Evolutionary conservation across 1,140 invertebrate genomes (phyloP).

Genomic region (Tetragnatha versicolor): DNA sequence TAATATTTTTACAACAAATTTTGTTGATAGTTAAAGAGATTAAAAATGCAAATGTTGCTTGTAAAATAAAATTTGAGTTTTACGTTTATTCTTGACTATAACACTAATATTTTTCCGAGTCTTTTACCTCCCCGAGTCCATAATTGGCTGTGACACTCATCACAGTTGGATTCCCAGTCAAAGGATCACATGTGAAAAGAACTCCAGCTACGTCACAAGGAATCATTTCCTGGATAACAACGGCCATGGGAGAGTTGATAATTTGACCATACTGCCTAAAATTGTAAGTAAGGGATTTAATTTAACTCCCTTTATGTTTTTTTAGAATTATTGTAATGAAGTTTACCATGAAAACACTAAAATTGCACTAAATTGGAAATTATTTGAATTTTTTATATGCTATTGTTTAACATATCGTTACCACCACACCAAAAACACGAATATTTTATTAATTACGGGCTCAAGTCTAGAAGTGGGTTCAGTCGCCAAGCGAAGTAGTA

Average conservation of each 20-base stretch:
- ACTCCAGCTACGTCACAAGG: constrained; percentile 76
- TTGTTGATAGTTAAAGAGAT: too few relatives aligned
- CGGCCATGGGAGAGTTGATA: constrained; percentile 74
- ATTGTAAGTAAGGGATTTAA: neutral
- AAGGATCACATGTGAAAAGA: constrained; percentile 80
- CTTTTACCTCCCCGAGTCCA: constrained; percentile 74
- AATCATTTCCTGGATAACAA: constrained; percentile 83
- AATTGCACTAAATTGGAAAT: neutral
- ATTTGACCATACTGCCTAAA: constrained; percentile 71
- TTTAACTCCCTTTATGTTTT: neutral
- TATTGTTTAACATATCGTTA: neutral
- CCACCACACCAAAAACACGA: too few relatives aligned
- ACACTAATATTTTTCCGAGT: neutral
- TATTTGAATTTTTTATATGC: neutral
- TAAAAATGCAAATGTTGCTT: too few relatives aligned
- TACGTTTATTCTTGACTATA: too few relatives aligned
- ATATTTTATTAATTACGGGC: too few relatives aligned
- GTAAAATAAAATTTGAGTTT: too few relatives aligned
- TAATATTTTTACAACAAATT: too few relatives aligned
- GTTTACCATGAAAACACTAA: neutral
- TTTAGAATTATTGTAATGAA: neutral
- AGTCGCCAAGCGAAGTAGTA: too few relatives aligned
- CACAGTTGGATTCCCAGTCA: constrained; percentile 71
- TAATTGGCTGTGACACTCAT: constrained; percentile 81
- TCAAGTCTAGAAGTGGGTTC: too few relatives aligned